phyloP scores from a whole-genome alignment of 2,888 invertebrate genomes.

The Charanyca ferruginea region DNA sequence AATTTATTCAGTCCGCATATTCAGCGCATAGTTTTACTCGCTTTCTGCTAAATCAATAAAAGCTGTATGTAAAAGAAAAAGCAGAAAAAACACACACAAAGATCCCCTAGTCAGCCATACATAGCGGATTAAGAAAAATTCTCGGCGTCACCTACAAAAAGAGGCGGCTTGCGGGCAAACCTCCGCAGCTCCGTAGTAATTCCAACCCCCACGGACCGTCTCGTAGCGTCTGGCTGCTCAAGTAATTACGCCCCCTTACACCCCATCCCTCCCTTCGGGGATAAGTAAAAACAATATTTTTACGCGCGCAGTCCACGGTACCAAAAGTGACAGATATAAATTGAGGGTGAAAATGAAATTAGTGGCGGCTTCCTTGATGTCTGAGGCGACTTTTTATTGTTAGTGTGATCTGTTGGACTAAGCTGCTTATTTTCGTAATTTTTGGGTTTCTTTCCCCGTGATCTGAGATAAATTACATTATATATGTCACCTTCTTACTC shows the following conservation, averaged over 20 bases:
- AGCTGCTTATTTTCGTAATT: slow-evolving; percentile 40
- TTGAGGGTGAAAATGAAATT: slow-evolving; percentile 87
- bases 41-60: slow-evolving; percentile 47
- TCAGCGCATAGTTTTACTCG: slow-evolving; percentile 37
- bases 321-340: slow-evolving; percentile 90
- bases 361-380: slow-evolving; percentile 80
- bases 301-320: slow-evolving; percentile 85
- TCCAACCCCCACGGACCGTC: slow-evolving; percentile 81
- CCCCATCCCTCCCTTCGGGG: slow-evolving; percentile 76
- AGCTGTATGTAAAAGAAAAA: slow-evolving; percentile 44
- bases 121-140: slow-evolving; percentile 83
- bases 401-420: slow-evolving; percentile 62
- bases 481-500: not conserved
- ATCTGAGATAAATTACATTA: not conserved
- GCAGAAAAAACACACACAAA: slow-evolving; percentile 51
- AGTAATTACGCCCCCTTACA: slow-evolving; percentile 85
- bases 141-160: slow-evolving; percentile 81
- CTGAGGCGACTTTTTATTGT: slow-evolving; percentile 73
- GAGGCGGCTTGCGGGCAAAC: slow-evolving; percentile 75
- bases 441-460: not conserved
- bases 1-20: slow-evolving; percentile 4
- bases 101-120: slow-evolving; percentile 59
- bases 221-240: slow-evolving; percentile 84
- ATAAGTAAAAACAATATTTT: slow-evolving; percentile 91
- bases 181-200: slow-evolving; percentile 77